Evolutionary conservation across 2,888 invertebrate genomes (phyloP).

Genomic region (Drosophila quinaria): DNA sequence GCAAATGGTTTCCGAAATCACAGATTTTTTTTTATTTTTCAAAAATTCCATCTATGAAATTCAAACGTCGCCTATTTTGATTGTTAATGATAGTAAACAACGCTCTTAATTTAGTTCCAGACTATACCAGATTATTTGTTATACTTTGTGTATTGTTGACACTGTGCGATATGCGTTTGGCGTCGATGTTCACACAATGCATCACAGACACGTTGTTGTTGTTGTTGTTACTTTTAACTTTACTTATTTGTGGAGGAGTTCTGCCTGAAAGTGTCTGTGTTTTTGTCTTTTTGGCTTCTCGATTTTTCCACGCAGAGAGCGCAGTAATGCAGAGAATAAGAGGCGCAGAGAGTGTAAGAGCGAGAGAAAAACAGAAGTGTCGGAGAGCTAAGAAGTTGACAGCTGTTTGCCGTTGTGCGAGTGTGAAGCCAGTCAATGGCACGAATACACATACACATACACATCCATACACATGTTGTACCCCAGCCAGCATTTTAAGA

Average conservation of each 20-base stretch:
- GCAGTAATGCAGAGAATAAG: neutral
- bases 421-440: conserved; percentile 39
- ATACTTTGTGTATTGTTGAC: conserved; percentile 4
- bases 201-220: conserved; percentile 32
- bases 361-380: neutral
- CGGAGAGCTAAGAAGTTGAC: conserved; percentile 24
- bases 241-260: conserved; percentile 23
- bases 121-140: neutral
- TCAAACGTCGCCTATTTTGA: neutral
- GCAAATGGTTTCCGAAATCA: no score
- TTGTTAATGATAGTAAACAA: neutral
- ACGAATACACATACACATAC: conserved; percentile 8
- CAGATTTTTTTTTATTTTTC: no score
- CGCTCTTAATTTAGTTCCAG: neutral
- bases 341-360: neutral
- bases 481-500: no score
- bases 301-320: conserved; percentile 48
- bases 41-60: neutral
- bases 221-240: conserved; percentile 14
- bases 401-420: conserved; percentile 36
- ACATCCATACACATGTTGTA: neutral
- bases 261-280: conserved; percentile 3
- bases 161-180: conserved; percentile 42
- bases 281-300: conserved; percentile 52
- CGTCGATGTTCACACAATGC: conserved; percentile 53